Conservation (phyloP, 2,113 vertebrate genomes). For the Spea bombifrons region DNA sequence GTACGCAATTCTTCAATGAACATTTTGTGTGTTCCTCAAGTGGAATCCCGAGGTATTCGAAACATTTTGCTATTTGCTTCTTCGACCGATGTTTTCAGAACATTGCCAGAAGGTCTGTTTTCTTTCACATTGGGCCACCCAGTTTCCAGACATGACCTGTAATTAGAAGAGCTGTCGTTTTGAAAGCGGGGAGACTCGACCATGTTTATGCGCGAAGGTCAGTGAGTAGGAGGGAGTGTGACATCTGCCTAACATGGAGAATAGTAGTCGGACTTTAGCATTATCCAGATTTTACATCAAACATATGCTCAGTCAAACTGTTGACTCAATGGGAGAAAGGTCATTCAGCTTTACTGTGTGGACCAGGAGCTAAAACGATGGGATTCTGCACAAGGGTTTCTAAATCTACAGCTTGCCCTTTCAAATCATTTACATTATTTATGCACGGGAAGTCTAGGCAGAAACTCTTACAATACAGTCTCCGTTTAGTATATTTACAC, state of each 20-base stretch:
- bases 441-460: too few relatives aligned
- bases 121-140: slow-evolving; percentile 21
- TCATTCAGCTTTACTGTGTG: background rate
- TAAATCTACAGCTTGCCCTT: too few relatives aligned
- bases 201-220: slow-evolving; percentile 14
- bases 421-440: too few relatives aligned
- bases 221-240: background rate
- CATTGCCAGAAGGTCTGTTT: slow-evolving; percentile 13
- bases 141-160: slow-evolving; percentile 19
- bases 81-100: background rate
- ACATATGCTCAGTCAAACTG: background rate
- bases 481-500: too few relatives aligned
- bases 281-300: background rate
- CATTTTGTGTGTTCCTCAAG: background rate
- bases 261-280: background rate
- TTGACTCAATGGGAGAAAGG: background rate
- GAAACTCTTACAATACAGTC: too few relatives aligned
- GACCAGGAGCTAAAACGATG: background rate
- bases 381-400: too few relatives aligned
- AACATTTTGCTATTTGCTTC: slow-evolving; percentile 14
- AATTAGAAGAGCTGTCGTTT: slow-evolving; percentile 7
- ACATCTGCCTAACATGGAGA: background rate
- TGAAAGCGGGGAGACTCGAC: background rate
- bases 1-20: too few relatives aligned
- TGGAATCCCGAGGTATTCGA: slow-evolving; percentile 22